These are phyloP conservation scores for Irena cyanogastra DNA, from an alignment of 2,113 vertebrate genomes.

Conservation along the genomic window DNA sequence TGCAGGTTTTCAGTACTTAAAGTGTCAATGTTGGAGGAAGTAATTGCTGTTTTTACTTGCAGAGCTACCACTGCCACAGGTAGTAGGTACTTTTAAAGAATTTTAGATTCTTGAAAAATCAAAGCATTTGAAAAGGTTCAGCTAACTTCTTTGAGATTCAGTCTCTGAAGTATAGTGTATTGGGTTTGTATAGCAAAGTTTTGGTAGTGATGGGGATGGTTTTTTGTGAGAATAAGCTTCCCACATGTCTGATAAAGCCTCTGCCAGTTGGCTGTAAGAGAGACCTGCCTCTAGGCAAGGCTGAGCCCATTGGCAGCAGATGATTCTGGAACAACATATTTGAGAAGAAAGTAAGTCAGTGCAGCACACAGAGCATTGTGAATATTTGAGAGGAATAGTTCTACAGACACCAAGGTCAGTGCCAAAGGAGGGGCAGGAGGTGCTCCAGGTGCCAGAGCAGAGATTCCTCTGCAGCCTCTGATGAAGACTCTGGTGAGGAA, in stretches of 20 bases:
- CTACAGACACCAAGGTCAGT: not conserved
- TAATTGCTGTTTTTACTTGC: not conserved
- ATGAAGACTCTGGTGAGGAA: not conserved
- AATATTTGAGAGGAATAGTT: not conserved
- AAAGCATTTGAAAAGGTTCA: not conserved
- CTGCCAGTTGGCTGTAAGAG: not conserved
- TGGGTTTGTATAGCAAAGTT: not conserved
- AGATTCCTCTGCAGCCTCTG: not conserved
- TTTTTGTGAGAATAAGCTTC: not conserved
- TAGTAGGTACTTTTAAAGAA: not conserved
- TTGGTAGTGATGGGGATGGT: not conserved
- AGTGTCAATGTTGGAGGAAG: not conserved
- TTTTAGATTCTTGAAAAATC: not conserved
- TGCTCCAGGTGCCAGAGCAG: not conserved
- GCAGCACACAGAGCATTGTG: fast-evolving
- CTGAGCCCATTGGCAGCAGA: fast-evolving
- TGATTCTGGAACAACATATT: not conserved
- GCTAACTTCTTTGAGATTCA: not conserved
- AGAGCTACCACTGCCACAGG: not conserved
- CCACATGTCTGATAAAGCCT: not conserved
- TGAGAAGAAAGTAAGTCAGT: not conserved
- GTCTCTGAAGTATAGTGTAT: not conserved
- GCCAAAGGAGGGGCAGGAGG: not conserved
- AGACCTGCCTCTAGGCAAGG: fast-evolving
- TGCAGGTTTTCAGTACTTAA: not conserved